These are phyloP conservation scores for Blennius ocellaris DNA, from an alignment of 2,113 vertebrate genomes.

Conservation along the genomic window DNA sequence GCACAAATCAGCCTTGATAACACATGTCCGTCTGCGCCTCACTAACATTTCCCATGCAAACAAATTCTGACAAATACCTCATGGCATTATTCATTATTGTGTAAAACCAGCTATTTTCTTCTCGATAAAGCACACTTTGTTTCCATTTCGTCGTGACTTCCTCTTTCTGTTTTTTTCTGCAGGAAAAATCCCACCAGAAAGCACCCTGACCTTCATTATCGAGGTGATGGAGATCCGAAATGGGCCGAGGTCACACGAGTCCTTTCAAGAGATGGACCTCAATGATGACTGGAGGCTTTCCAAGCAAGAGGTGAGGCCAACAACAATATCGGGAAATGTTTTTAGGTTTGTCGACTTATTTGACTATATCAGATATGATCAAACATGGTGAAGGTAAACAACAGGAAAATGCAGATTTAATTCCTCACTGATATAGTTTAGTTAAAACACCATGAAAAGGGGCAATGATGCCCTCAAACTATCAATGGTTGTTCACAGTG, in stretches of 20 bases:
- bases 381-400: no score
- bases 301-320: slow-evolving; percentile 86
- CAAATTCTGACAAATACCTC: no score
- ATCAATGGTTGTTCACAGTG: no score
- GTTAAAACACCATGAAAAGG: no score
- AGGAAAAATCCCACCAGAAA: slow-evolving; percentile 98
- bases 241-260: slow-evolving; percentile 95
- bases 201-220: slow-evolving; percentile 92
- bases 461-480: no score
- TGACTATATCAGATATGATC: no score
- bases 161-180: background rate
- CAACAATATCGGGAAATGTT: no score
- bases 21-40: background rate
- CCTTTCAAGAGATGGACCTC: slow-evolving; percentile 98
- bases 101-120: background rate
- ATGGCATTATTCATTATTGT: no score
- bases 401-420: no score
- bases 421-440: no score
- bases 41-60: background rate
- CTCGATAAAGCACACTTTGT: background rate
- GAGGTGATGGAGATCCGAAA: slow-evolving; percentile 96
- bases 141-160: slow-evolving; percentile 12
- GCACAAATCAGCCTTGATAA: slow-evolving; percentile 19
- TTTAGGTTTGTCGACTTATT: no score
- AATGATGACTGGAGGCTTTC: slow-evolving; percentile 98